Evolutionary conservation across 2,797 vertebrate species (phyloP), one percentile per base, ranked within the genome.

Genomic region (Ceyx erithaca): DNA sequence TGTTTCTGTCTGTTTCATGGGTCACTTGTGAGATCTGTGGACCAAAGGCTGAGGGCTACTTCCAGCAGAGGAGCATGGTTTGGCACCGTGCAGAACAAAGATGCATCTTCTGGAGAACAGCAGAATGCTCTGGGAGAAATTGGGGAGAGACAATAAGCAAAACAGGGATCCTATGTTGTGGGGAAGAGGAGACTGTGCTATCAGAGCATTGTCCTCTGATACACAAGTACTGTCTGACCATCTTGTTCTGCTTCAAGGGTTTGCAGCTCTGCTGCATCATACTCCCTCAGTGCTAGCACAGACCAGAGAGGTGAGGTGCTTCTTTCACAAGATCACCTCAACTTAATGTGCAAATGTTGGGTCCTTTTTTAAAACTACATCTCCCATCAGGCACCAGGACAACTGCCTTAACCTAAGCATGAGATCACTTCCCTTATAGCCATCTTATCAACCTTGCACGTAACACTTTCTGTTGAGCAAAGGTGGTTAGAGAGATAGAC

Each of bases 381-480:
- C 85, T 97, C 97, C 97, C 98, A 98, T 95, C 88, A 97, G 96
- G 93, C 97, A 76, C 13, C 19, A 4, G 82, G 80, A 25, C 30
- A 25, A 15, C 82, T 33, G 62, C 48, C 25, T 14, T 45, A 6
- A 6, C 68, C 45, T 69, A 54, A 40, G 51, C 17, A 7, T 84
- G 86, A 86, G 93, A 11, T 94, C 92, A 93, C 95, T 97, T 97
- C 97, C 97, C 89, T 64, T 62, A 20, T 23, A 20, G 69, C 89
- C 83, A 52, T 92, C 63, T 85, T 80, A 20, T 1, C 64, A 78
- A 57, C 81, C 68, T 94, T 95, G 92, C 61, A 7, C 75, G 78
- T 4, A 75, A 62, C 58, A 1, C 54, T 87, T 93, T 75, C 83
- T 69, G 76, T 83, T 30, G 79, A 66, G 41, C 63, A 28, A 40